These are phyloP conservation scores for Hippocampus comes DNA, from an alignment of 2,113 vertebrate species.

Conservation along the genomic window DNA sequence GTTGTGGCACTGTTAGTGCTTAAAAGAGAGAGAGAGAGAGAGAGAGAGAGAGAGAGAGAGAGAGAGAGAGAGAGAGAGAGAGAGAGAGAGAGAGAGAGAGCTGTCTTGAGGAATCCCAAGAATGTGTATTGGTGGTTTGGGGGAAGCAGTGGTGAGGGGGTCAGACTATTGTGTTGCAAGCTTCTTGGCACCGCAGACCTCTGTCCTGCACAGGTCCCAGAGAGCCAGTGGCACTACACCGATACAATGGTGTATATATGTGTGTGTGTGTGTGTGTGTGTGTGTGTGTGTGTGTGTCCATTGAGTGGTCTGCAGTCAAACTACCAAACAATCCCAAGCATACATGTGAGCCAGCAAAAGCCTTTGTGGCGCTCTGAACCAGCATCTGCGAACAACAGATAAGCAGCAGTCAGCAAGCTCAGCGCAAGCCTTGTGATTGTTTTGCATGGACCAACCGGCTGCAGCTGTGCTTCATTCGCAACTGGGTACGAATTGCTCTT, in stretches of 20 bases:
- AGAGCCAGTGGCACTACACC: constrained; percentile 37
- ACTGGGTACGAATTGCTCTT: background rate
- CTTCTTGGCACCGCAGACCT: constrained; percentile 56
- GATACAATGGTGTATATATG: constrained; percentile 50
- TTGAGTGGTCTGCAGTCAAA: constrained; percentile 39
- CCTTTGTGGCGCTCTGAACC: constrained; percentile 5
- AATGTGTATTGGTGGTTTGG: constrained; percentile 65
- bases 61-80: constrained; percentile 50
- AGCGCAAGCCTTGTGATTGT: constrained; percentile 1
- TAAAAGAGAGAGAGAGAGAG: background rate
- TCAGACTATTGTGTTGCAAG: constrained; percentile 61
- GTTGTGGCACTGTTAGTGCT: too few species aligned
- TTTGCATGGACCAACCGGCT: background rate
- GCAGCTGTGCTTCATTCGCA: background rate
- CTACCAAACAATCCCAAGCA: constrained; percentile 23
- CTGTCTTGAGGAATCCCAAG: constrained; percentile 58
- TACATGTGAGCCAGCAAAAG: constrained; percentile 1
- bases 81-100: constrained; percentile 31
- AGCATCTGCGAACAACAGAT: constrained; percentile 14
- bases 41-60: constrained; percentile 40
- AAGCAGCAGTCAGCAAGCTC: constrained; percentile 4
- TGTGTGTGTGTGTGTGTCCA: constrained; percentile 11
- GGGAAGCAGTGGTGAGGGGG: constrained; percentile 37
- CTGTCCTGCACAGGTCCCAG: constrained; percentile 39
- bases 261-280: constrained; percentile 23